Percentiles rank a stretch among this genome's conserved stretches.
These are phyloP conservation scores for Myopa testacea DNA, from an alignment of 2,888 invertebrate genomes.

Conservation along the genomic window DNA sequence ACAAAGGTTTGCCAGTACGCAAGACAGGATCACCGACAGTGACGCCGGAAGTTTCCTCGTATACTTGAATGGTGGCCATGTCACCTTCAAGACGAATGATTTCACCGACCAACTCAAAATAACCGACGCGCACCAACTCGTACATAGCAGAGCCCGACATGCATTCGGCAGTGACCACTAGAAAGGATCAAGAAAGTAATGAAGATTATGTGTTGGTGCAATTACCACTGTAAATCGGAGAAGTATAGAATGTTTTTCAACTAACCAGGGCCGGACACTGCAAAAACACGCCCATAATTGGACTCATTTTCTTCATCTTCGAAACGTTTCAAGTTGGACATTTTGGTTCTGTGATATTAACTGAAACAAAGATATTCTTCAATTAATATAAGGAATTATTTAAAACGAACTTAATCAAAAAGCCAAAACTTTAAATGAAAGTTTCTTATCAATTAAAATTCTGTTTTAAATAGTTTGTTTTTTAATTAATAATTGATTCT, in stretches of 20 bases:
- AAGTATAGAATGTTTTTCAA: conserved; percentile 26
- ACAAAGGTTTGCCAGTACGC: conserved; percentile 97
- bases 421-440: too few relatives aligned
- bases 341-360: conserved; percentile 60
- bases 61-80: conserved; percentile 99
- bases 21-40: conserved; percentile 99
- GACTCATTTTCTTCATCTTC: conserved; percentile 88
- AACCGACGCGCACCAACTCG: conserved; percentile 98
- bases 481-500: too few relatives aligned
- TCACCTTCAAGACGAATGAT: conserved; percentile 99
- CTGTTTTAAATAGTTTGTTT: too few relatives aligned
- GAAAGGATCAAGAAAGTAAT: conserved; percentile 49
- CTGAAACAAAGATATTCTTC: conserved; percentile 6
- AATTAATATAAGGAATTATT: too few relatives aligned
- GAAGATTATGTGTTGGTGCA: background rate
- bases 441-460: too few relatives aligned
- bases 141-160: conserved; percentile 99
- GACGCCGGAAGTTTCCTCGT: conserved; percentile 96
- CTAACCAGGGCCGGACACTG: conserved; percentile 97
- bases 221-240: background rate
- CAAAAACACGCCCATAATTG: conserved; percentile 93
- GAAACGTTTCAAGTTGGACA: conserved; percentile 79
- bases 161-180: conserved; percentile 98
- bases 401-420: too few relatives aligned
- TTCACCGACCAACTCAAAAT: conserved; percentile 98